Percentiles rank a stretch among this genome's conserved stretches.
phyloP scores from a whole-genome alignment of 2,888 invertebrate genomes.

The Zaprionus lineosus region DNA sequence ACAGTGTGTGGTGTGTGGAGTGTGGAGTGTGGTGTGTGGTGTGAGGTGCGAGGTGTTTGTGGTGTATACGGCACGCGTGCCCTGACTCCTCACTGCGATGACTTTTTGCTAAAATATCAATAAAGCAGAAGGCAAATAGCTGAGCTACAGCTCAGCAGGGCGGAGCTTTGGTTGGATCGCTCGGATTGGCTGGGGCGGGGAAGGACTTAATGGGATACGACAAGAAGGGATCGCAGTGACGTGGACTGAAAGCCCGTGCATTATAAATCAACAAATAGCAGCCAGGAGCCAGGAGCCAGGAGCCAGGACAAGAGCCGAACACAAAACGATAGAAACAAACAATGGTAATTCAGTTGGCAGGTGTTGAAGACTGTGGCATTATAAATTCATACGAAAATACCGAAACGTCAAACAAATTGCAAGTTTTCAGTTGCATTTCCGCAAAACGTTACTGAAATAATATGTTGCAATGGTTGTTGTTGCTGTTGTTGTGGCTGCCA shows the following conservation, averaged over 20 bases:
- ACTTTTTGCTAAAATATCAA: slow-evolving; percentile 64
- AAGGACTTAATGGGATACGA: no score
- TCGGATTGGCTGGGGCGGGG: no score
- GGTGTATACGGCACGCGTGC: no score
- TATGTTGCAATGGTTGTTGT: slow-evolving; percentile 43
- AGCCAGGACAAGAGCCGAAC: no score
- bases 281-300: no score
- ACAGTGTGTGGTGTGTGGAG: neutral
- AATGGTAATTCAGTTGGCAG: slow-evolving; percentile 50
- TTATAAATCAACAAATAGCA: slow-evolving; percentile 50
- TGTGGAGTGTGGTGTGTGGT: no score
- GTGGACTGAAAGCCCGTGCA: neutral
- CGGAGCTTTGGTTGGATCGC: neutral
- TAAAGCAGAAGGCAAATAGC: slow-evolving; percentile 59
- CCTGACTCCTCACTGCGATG: slow-evolving; percentile 12
- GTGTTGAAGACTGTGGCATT: slow-evolving; percentile 70
- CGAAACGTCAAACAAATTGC: slow-evolving; percentile 75
- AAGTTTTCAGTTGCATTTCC: slow-evolving; percentile 77
- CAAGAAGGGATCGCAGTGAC: slow-evolving; percentile 6
- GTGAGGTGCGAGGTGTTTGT: neutral
- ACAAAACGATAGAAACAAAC: slow-evolving; percentile 36
- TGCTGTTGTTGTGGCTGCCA: slow-evolving; percentile 5
- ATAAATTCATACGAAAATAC: slow-evolving; percentile 72
- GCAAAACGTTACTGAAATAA: slow-evolving; percentile 74
- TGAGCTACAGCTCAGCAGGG: slow-evolving; percentile 11